Percentiles rank a stretch among this genome's conserved stretches.
phyloP scores from a whole-genome alignment of 92 coral and sea anemone species.

The Paramuricea clavata region DNA sequence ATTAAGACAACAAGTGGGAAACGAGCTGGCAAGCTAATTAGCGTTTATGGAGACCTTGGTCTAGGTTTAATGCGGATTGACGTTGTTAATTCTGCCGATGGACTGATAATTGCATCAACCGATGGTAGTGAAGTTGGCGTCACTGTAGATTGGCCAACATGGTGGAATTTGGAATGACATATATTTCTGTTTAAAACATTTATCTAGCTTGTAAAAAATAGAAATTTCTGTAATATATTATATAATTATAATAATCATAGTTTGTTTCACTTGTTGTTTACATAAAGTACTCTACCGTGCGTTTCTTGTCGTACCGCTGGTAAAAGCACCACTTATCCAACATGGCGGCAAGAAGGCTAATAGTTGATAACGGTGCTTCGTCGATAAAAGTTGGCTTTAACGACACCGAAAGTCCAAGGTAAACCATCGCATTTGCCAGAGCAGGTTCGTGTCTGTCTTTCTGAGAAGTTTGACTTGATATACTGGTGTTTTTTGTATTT shows the following conservation, averaged over 20 bases:
- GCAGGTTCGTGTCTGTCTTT: neutral
- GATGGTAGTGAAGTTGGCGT: neutral
- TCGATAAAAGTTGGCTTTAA: slow-evolving; percentile 80
- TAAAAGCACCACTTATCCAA: slow-evolving; percentile 56
- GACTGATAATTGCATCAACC: neutral
- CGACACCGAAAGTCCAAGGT: slow-evolving; percentile 81
- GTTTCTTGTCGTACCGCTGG: slow-evolving; percentile 29
- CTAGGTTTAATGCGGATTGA: slow-evolving; percentile 84
- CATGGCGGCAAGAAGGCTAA: slow-evolving; percentile 83
- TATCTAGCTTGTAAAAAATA: too few species aligned
- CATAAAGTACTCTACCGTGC: neutral
- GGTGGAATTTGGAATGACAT: slow-evolving; percentile 4
- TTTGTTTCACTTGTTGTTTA: too few species aligned
- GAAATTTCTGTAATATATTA: neutral
- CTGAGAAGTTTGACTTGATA: neutral
- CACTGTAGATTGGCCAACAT: slow-evolving; percentile 13
- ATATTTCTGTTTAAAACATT: too few species aligned
- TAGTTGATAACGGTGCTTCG: slow-evolving; percentile 89
- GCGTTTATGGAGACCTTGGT: slow-evolving; percentile 76
- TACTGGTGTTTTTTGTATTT: neutral
- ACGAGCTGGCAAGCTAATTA: slow-evolving; percentile 88
- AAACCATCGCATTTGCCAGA: neutral
- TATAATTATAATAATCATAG: neutral
- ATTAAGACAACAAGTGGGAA: slow-evolving; percentile 78
- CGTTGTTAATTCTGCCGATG: slow-evolving; percentile 14